Conservation (phyloP, 2,113 vertebrate species). For the Campylomormyrus numenius region DNA sequence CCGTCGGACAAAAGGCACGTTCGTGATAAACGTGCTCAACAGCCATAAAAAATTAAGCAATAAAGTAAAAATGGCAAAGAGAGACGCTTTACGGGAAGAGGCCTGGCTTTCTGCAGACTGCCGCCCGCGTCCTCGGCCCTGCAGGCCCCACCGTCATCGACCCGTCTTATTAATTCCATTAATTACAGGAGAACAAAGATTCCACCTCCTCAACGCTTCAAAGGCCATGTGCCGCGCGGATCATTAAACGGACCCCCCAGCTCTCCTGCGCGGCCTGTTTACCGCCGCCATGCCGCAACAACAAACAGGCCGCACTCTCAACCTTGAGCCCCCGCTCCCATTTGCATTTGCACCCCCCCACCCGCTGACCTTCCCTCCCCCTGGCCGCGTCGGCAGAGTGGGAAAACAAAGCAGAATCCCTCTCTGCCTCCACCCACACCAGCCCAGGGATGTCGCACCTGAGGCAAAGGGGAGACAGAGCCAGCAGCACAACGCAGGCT, state of each 20-base stretch:
- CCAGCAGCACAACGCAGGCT: neutral
- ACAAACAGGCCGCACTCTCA: conserved; percentile 9
- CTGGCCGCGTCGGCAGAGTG: neutral
- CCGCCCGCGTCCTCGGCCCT: neutral
- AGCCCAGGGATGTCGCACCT: conserved; percentile 1
- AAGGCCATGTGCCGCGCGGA: conserved; percentile 28
- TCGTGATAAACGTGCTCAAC: neutral
- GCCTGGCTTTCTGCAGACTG: neutral
- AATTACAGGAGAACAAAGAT: conserved; percentile 36
- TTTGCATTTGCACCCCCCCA: conserved; percentile 7
- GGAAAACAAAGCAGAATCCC: neutral
- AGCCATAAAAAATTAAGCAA: neutral
- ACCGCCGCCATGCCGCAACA: conserved; percentile 23
- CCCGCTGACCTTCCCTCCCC: conserved; percentile 8
- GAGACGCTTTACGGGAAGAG: neutral
- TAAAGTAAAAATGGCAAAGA: neutral
- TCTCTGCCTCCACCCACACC: neutral
- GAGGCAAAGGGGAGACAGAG: neutral
- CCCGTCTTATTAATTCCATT: conserved; percentile 33
- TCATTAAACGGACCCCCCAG: conserved; percentile 40
- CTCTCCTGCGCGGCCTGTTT: conserved; percentile 23
- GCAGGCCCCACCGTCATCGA: conserved; percentile 16
- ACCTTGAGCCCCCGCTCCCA: conserved; percentile 18
- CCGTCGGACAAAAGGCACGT: neutral
- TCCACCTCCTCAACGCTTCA: conserved; percentile 38